Evolutionary conservation across 2,888 invertebrate genomes (phyloP).

Genomic region (Coenonympha glycerion): DNA sequence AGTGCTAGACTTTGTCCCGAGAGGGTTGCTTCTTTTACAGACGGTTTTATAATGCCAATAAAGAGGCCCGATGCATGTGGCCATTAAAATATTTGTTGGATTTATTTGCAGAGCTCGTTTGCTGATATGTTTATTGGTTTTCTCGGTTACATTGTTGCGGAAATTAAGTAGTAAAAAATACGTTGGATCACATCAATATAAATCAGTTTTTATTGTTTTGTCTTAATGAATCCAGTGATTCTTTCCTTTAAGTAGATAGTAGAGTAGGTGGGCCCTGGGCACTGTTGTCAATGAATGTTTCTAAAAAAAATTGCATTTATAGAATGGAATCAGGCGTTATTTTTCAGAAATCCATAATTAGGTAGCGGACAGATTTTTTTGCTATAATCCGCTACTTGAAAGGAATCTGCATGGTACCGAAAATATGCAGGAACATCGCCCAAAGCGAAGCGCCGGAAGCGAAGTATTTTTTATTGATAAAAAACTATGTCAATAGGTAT

Average conservation of each 20-base stretch:
- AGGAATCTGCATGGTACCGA: too few species aligned
- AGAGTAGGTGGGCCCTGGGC: too few species aligned
- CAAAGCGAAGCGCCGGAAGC: too few species aligned
- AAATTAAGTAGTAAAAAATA: conserved; percentile 50
- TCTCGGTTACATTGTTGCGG: conserved; percentile 59
- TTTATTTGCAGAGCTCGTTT: conserved; percentile 68
- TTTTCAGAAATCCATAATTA: too few species aligned
- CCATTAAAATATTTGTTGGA: conserved; percentile 72
- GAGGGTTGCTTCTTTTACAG: conserved; percentile 53
- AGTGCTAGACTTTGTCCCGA: conserved; percentile 63
- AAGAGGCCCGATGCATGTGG: conserved; percentile 62
- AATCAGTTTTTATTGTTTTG: conserved; percentile 8
- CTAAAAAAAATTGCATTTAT: too few species aligned
- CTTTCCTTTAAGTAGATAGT: neutral
- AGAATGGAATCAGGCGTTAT: too few species aligned
- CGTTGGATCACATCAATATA: conserved; percentile 7
- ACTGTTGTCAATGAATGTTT: too few species aligned
- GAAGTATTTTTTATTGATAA: too few species aligned
- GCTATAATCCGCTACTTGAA: too few species aligned
- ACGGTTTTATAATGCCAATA: conserved; percentile 66
- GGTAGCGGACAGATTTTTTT: too few species aligned
- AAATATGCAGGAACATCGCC: too few species aligned
- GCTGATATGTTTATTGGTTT: conserved; percentile 62
- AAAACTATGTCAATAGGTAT: too few species aligned
- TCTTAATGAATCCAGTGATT: neutral